Base-by-base conservation (phyloP, 2,888 invertebrate genomes). In the Andrena flavipes region DNA sequence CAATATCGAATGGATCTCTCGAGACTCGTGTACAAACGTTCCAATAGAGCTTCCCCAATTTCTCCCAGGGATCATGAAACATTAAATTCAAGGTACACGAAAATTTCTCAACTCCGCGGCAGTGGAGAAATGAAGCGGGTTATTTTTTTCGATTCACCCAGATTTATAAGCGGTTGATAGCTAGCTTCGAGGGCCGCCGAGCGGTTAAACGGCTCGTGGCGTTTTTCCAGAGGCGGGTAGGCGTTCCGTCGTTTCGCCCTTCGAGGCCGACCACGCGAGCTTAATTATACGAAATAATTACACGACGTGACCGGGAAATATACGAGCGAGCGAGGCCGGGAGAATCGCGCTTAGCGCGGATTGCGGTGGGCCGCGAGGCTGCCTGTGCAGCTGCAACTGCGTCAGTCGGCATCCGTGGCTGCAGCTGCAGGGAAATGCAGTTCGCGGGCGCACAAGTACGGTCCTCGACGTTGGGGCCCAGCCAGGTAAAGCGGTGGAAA, bases 231-330 rank as follows among this genome's bases (percentile, higher is more conserved):
- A 6, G 33, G 16, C 13, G 35, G 26, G 23, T 42, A 42, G 63
- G 23, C 48, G 29, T 42, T 62, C 23, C 59, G 42, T 10, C 51
- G 29, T 71, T 56, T 42, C 42, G 30, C 49, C 30, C 20, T 77
- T 65, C 54, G 49, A 59, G 67, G 35, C 49, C 78, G 33, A n/a
- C 74, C 75, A 67, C 54, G 70, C 35, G 76, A 76, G 87, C 87
- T 91, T 91, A 91, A 91, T 91, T 91, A 90, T 88, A 88, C 88
- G 85, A 91, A 91, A 91, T 91, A 91, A 91, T 91, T 90, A 87
- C 84, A 82, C 83, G 83, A 86, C 86, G 82, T 82, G 81, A 76
- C 74, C 71, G 64, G 79, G 84, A 84, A 85, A 89, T 86, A 86
- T 84, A 89, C 80, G 86, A 72, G 64, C 54, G 63, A 65, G 69